Percentiles rank a stretch among this genome's conserved stretches.
phyloP scores from a whole-genome alignment of 2,113 vertebrate genomes.

The Pteruthius melanotis region DNA sequence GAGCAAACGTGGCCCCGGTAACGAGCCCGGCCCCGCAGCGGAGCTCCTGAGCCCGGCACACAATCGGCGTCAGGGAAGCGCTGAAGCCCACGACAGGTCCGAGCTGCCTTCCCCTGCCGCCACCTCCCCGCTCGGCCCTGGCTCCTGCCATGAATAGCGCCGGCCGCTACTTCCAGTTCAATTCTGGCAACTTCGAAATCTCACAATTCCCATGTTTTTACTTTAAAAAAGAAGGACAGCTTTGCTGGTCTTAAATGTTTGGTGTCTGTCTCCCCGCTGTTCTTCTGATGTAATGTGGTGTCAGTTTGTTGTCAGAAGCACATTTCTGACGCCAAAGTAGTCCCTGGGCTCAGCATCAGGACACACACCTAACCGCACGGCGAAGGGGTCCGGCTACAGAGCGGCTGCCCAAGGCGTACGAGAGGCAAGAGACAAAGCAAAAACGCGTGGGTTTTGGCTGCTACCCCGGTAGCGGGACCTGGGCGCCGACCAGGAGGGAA shows the following conservation, averaged over 20 bases:
- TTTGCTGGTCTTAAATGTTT: not conserved
- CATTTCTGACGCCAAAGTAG: not conserved
- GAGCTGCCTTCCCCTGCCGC: not conserved
- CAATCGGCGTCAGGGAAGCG: accelerated
- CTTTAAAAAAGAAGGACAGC: too few relatives aligned
- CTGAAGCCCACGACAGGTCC: accelerated
- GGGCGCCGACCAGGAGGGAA: not conserved
- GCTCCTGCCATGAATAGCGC: accelerated
- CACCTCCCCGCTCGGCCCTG: accelerated
- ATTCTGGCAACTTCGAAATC: not conserved
- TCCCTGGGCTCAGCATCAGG: not conserved
- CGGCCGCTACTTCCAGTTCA: accelerated
- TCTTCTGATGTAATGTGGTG: not conserved
- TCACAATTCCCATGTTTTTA: not conserved
- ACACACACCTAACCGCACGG: accelerated
- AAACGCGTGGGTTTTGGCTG: accelerated
- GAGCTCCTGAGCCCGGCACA: accelerated
- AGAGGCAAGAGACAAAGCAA: not conserved
- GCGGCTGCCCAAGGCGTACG: accelerated
- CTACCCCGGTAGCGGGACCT: not conserved
- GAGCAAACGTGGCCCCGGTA: accelerated
- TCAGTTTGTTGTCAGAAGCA: not conserved
- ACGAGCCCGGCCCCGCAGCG: accelerated
- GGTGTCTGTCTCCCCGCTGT: not conserved
- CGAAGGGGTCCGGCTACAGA: not conserved